A percentile compares a stretch with the other conserved stretches of the same genome.
These are phyloP conservation scores for Trichogramma dendrolimi DNA, from an alignment of 2,888 invertebrate species.

Conservation along the genomic window DNA sequence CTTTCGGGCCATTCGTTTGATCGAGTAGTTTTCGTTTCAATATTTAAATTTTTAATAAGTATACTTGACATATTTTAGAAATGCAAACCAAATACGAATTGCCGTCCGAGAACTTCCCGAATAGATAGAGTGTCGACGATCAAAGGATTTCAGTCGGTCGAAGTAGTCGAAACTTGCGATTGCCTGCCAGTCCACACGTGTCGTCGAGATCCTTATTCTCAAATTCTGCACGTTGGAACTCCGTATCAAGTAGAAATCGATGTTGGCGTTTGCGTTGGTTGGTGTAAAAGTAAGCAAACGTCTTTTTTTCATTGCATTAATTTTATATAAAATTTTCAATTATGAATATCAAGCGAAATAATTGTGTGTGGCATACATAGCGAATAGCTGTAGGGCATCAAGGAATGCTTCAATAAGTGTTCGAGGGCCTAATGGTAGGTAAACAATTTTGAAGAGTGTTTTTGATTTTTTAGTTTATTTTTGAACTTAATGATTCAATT, in stretches of 20 bases:
- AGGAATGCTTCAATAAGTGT: constrained; percentile 48
- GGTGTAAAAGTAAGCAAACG: constrained; percentile 45
- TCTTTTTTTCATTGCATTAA: background rate
- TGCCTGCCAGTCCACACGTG: constrained; percentile 45
- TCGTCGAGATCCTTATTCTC: constrained; percentile 43
- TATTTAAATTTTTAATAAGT: constrained; percentile 3
- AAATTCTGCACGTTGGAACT: constrained; percentile 48
- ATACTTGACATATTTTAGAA: constrained; percentile 33
- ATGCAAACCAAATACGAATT: constrained; percentile 44
- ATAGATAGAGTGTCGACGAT: constrained; percentile 49
- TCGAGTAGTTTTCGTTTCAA: background rate
- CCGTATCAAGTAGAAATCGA: constrained; percentile 50
- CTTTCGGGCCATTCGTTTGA: background rate
- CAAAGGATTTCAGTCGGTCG: constrained; percentile 47
- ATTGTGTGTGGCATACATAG: constrained; percentile 26
- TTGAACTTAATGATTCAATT: background rate
- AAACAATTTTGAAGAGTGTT: constrained; percentile 5
- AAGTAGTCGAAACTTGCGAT: constrained; percentile 48
- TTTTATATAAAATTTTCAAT: background rate
- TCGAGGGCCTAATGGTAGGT: constrained; percentile 50
- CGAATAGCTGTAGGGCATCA: constrained; percentile 46
- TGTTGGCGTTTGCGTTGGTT: constrained; percentile 50
- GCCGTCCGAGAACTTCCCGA: constrained; percentile 45
- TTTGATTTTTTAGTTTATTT: background rate
- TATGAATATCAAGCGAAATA: background rate